Evolutionary conservation across 2,113 vertebrate species (phyloP).

Genomic region (Tonatia bakeri): DNA sequence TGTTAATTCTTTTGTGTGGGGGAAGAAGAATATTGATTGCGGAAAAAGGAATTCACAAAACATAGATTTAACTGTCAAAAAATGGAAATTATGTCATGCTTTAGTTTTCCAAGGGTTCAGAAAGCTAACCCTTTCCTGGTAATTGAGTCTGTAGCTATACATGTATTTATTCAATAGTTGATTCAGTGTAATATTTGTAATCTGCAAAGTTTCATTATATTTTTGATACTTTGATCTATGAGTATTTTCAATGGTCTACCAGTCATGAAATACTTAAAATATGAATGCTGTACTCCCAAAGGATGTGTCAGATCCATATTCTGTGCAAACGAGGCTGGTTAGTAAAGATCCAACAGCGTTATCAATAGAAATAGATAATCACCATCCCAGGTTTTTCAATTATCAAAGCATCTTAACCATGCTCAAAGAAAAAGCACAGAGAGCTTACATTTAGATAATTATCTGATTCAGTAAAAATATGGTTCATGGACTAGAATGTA

Average conservation of each 20-base stretch:
- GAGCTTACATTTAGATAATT: background rate
- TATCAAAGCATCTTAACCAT: background rate
- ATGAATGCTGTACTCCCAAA: background rate
- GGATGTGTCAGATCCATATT: background rate
- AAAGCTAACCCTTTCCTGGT: background rate
- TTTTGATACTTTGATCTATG: background rate
- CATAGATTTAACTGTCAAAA: background rate
- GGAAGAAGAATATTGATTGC: background rate
- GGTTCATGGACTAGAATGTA: background rate
- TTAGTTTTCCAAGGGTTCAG: background rate
- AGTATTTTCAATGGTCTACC: background rate
- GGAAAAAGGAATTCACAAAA: background rate
- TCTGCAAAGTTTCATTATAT: background rate
- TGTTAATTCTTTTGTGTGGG: background rate
- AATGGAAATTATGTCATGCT: background rate
- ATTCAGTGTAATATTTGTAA: background rate
- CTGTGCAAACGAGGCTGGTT: background rate
- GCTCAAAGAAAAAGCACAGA: background rate
- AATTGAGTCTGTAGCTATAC: background rate
- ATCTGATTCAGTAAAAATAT: background rate
- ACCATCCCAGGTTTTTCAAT: background rate
- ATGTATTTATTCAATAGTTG: background rate
- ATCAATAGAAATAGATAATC: background rate
- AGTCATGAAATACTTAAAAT: background rate
- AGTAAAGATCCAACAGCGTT: background rate